A percentile compares a stretch with the other conserved stretches of the same genome.
These are phyloP conservation scores for Oryzias melastigma DNA, from an alignment of 2,113 vertebrate genomes.

Conservation along the genomic window DNA sequence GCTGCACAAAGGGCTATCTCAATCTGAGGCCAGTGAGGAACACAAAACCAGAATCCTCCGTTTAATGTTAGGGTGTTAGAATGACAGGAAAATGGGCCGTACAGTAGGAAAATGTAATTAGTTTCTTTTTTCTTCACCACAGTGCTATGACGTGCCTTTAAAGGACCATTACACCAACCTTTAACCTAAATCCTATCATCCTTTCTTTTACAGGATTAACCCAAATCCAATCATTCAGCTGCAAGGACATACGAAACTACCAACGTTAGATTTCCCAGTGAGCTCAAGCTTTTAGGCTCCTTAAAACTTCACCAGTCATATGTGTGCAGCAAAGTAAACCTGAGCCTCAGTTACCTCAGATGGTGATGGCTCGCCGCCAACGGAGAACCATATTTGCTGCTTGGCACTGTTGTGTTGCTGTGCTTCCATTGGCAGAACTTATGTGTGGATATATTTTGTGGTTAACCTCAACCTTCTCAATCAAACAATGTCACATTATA, in stretches of 20 bases:
- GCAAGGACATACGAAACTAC: slow-evolving; percentile 31
- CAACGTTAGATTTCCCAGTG: slow-evolving; percentile 23
- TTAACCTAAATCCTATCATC: slow-evolving; percentile 34
- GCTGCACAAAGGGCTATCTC: slow-evolving; percentile 25
- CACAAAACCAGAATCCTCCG: slow-evolving; percentile 2
- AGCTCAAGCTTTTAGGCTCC: slow-evolving; percentile 3
- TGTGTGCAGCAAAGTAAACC: slow-evolving; percentile 20
- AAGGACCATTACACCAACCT: slow-evolving; percentile 31
- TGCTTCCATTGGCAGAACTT: neutral
- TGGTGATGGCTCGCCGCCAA: slow-evolving; percentile 15
- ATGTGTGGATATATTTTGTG: slow-evolving; percentile 5
- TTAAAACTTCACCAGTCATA: neutral
- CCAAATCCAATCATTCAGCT: slow-evolving; percentile 42
- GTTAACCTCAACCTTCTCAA: neutral
- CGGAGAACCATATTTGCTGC: slow-evolving; percentile 8
- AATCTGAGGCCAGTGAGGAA: slow-evolving; percentile 22
- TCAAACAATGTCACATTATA: neutral
- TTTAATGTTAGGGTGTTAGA: slow-evolving; percentile 19
- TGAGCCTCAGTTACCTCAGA: slow-evolving; percentile 15
- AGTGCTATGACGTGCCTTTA: slow-evolving; percentile 1
- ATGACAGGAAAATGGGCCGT: slow-evolving; percentile 12
- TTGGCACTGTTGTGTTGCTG: slow-evolving; percentile 1
- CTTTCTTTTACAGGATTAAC: slow-evolving; percentile 35
- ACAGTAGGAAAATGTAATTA: slow-evolving; percentile 12
- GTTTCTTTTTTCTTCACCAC: rapidly evolving